phyloP scores from a whole-genome alignment of 2,113 vertebrate species.

The Ibidorhyncha struthersii region DNA sequence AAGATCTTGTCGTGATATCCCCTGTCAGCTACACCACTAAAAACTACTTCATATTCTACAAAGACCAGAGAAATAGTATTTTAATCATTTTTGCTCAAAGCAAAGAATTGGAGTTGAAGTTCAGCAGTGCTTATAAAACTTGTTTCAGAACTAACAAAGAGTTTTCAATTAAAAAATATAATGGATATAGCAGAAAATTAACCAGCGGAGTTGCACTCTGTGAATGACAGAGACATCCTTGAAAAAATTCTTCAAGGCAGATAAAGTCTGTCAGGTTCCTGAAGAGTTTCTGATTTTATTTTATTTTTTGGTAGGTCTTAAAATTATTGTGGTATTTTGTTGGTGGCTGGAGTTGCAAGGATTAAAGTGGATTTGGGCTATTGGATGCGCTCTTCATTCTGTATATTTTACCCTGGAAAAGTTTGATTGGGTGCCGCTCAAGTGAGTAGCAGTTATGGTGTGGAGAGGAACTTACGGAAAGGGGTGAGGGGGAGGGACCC shows the following conservation, averaged over 20 bases:
- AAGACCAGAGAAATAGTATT: background rate
- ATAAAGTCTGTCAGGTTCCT: background rate
- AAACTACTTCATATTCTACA: background rate
- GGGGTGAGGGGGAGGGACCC: accelerated
- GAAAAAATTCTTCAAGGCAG: background rate
- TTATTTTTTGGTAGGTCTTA: background rate
- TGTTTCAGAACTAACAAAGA: background rate
- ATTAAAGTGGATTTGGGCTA: background rate
- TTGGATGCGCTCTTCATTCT: background rate
- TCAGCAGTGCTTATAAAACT: background rate
- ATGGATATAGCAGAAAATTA: background rate
- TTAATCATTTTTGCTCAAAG: conserved; percentile 5
- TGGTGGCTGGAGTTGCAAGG: background rate
- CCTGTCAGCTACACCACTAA: background rate
- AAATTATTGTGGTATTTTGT: background rate
- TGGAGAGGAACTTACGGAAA: background rate
- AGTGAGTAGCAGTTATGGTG: background rate
- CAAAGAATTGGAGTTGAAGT: background rate
- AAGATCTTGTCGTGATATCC: background rate
- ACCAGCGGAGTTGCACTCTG: background rate
- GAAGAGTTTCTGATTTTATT: background rate
- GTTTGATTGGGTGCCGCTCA: background rate
- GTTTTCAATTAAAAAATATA: background rate
- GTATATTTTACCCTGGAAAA: background rate
- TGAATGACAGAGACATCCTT: background rate